Evolutionary conservation across 2,113 vertebrate species (phyloP), one percentile per base, ranked within the genome.

Genomic region (Aptenodytes patagonicus): DNA sequence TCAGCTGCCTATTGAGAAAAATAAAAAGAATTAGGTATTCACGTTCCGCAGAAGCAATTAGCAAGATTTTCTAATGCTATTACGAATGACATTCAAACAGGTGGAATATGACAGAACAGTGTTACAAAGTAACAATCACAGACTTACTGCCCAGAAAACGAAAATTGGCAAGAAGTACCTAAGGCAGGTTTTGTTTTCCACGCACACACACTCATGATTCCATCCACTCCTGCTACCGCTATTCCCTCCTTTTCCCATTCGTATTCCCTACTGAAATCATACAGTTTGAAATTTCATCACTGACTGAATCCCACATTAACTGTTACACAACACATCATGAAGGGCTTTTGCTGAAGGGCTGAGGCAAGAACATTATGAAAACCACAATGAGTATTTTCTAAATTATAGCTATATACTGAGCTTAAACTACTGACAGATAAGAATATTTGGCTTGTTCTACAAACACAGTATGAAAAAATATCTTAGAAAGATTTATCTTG

Each of bases 1-100:
- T 99, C 93, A 99, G 95, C 93, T 99, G 99, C 96, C 99, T 99
- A 85, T 61, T 44, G 81, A 87, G 79, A 95, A 36, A 87, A 83
- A 79, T 0, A 25, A 22, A 21, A 93, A 82, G 20, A 18, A 83
- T 29, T 22, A 46, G 42, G 17, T 19, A 51, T 32, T 78, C 40
- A 29, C 11, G 6, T 78, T 52, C 20, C 34, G 51, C 52, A 91
- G 58, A 75, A 86, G 58, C 46, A 24, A n/a, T 32, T 12, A 83
- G 34, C 6, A 86, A 34, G 36, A 57, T 68, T 54, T 83, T 40
- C 70, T 58, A 46, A 34, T 25, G 36, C 19, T 70, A 3, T 42
- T 77, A 57, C 9, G 29, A 61, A 55, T 3, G 1, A 26, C 4
- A 40, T 49, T 47, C 26, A 61, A 24, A 57, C 5, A 44, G 13